Evolutionary conservation across 1,140 invertebrate species (phyloP), one percentile per base, ranked within the genome.

Genomic region (Magallana gigas): DNA sequence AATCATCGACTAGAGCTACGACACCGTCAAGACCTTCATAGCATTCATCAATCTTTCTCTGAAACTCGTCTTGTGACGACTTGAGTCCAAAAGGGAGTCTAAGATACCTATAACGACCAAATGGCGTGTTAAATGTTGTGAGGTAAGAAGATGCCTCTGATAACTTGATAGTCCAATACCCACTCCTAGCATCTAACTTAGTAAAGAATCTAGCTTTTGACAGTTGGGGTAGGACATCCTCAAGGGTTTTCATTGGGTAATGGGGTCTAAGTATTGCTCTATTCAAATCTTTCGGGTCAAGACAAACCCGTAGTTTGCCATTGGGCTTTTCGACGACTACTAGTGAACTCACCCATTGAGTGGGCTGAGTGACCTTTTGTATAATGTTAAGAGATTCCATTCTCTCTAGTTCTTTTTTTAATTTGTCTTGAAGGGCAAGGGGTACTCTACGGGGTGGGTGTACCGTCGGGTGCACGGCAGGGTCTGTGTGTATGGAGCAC

Each of bases 241-340:
- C 88, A 23, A 89, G 76, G 2, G 83, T 89, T 60, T 62, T 68
- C n/a, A 86, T 58, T 58, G 87, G 87, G 58, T 88, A 87, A 57
- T 89, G 83, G 8, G 87, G 83, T 59, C 94, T 87, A 88, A 93
- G 94, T 9, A 96, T 94, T 84, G 88, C 92, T 85, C 91, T 92
- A 91, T 96, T 96, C 82, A 96, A 90, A 71, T 83, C 93, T 62
- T 89, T 91, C 2, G 95, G 95, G 92, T 96, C 95, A 16, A 96
- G 85, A 91, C 95, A 96, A 58, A 96, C 91, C 1, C 36, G 36
- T 36, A 36, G 36, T 36, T 18, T 57, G 14, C 0, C 62, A 0
- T 9, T 36, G n/a, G 60, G 5, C 71, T 76, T 80, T 62, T 80
- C 83, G 16, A 84, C 83, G 1, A 36, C n/a, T 1, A 90, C 88